Conservation (phyloP, 2,113 vertebrate genomes). For the Brachirus orientalis region DNA sequence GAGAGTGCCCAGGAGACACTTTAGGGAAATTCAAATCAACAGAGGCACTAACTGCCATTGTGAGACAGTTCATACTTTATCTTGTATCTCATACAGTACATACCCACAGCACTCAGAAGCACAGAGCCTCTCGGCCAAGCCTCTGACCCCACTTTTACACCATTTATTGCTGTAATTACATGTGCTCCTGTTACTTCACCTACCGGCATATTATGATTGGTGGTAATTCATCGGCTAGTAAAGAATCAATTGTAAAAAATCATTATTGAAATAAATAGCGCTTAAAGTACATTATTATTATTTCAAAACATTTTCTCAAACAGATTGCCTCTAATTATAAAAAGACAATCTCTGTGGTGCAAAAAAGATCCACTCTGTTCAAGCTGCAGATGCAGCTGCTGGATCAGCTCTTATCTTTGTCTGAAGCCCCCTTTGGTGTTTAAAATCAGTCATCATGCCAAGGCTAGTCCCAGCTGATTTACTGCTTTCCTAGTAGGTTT, state of each 20-base stretch:
- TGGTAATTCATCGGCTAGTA: slow-evolving; percentile 31
- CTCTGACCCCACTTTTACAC: slow-evolving; percentile 58
- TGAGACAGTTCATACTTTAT: too few species aligned
- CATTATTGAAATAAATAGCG: slow-evolving; percentile 43
- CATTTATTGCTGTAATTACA: slow-evolving; percentile 57
- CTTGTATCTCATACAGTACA: slow-evolving; percentile 37
- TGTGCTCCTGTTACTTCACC: slow-evolving; percentile 49
- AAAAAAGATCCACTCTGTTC: slow-evolving; percentile 33
- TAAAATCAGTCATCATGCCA: slow-evolving; percentile 53
- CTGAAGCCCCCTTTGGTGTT: slow-evolving; percentile 55
- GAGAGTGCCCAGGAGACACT: too few species aligned
- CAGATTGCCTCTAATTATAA: slow-evolving; percentile 49
- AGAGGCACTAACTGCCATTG: slow-evolving; percentile 35
- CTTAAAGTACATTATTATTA: slow-evolving; percentile 46
- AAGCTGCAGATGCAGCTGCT: slow-evolving; percentile 26
- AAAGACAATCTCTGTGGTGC: too few species aligned
- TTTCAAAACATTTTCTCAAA: slow-evolving; percentile 49
- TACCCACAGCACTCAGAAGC: slow-evolving; percentile 41
- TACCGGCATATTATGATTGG: slow-evolving; percentile 37
- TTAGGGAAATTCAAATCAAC: too few species aligned
- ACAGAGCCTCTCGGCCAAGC: slow-evolving; percentile 20
- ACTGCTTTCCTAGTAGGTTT: slow-evolving; percentile 36
- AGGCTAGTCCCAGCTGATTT: slow-evolving; percentile 49
- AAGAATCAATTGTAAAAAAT: slow-evolving; percentile 41
- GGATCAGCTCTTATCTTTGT: slow-evolving; percentile 58